These are phyloP conservation scores for Xiphydria camelus DNA, from an alignment of 2,888 invertebrate species.

Conservation along the genomic window DNA sequence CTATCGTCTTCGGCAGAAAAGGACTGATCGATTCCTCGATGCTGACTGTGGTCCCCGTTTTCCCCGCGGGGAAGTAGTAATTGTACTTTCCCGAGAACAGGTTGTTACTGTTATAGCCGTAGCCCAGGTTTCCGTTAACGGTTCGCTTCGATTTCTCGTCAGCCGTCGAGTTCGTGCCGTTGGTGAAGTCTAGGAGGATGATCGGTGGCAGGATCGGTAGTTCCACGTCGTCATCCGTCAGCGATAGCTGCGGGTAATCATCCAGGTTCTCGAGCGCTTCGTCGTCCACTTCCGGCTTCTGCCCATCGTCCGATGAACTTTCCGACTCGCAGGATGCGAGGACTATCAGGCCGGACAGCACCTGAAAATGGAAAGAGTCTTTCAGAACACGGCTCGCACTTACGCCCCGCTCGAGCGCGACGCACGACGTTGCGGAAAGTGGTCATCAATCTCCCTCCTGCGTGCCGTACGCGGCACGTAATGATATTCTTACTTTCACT, in stretches of 20 bases:
- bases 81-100: conserved; percentile 44
- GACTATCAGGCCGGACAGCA: conserved; percentile 34
- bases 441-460: conserved; percentile 28
- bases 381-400: no score
- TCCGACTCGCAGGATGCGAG: conserved; percentile 24
- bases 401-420: not conserved
- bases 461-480: conserved; percentile 16
- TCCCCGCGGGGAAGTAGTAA: conserved; percentile 51
- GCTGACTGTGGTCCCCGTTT: conserved; percentile 51
- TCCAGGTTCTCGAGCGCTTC: conserved; percentile 6
- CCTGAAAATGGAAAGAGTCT: conserved; percentile 33
- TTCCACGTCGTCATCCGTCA: conserved; percentile 17
- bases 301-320: conserved; percentile 6
- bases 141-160: conserved; percentile 66
- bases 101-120: conserved; percentile 65
- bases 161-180: conserved; percentile 30
- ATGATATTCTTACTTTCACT: conserved; percentile 46
- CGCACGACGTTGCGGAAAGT: conserved; percentile 1
- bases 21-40: conserved; percentile 54
- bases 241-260: conserved; percentile 1
- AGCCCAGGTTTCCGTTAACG: conserved; percentile 73
- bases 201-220: conserved; percentile 50
- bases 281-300: not conserved
- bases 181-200: conserved; percentile 50
- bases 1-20: conserved; percentile 47